These are phyloP conservation scores for Molanna angustata DNA, from an alignment of 2,888 invertebrate genomes.

Conservation along the genomic window DNA sequence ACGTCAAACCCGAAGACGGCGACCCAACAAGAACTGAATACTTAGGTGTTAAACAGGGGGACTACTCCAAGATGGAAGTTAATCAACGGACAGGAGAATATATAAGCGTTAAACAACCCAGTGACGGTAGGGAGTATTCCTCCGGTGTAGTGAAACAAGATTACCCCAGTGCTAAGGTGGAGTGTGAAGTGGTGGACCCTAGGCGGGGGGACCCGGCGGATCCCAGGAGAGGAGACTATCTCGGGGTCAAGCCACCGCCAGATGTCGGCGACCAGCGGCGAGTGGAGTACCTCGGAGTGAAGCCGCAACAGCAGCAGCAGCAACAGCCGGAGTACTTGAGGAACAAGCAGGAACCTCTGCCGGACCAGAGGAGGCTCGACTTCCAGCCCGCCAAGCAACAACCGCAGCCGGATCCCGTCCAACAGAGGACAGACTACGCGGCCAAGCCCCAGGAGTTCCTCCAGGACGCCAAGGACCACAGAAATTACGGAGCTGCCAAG, in stretches of 20 bases:
- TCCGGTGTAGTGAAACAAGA: not conserved
- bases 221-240: conserved; percentile 36
- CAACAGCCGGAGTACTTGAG: conserved; percentile 9
- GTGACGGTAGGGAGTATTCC: not conserved
- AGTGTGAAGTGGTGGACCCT: conserved; percentile 9
- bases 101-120: conserved; percentile 6
- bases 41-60: conserved; percentile 3
- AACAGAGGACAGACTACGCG: conserved; percentile 5
- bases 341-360: conserved; percentile 4
- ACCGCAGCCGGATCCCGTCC: conserved; percentile 5
- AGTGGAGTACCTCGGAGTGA: conserved; percentile 35
- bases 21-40: conserved; percentile 12
- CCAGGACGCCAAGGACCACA: not conserved
- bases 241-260: conserved; percentile 35
- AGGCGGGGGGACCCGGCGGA: conserved; percentile 6
- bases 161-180: not conserved
- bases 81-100: conserved; percentile 8
- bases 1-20: conserved; percentile 5
- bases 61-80: conserved; percentile 4
- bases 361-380: conserved; percentile 1
- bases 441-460: not conserved
- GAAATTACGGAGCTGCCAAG: not conserved
- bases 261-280: conserved; percentile 31
- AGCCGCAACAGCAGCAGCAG: conserved; percentile 2
- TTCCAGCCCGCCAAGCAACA: not conserved